Evolutionary conservation across 1,140 invertebrate genomes (phyloP), one percentile per base, ranked within the genome.

Genomic region (Micrasema longulum): DNA sequence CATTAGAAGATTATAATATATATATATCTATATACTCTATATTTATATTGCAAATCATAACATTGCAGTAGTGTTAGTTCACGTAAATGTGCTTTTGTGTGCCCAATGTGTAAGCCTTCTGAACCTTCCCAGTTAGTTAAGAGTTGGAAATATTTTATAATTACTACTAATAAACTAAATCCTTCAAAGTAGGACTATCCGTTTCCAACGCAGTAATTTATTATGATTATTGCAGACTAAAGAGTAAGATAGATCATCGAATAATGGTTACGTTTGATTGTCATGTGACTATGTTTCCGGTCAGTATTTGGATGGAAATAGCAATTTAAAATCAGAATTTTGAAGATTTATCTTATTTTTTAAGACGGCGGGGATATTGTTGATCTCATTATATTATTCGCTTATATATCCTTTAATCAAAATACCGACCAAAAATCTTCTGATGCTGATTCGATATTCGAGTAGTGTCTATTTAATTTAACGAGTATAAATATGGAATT

Each of bases 1-100:
- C 26, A 31, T 31, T 31, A 31, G 23, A 62, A 18, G 20, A 23
- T 53, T 63, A 63, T 63, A 14, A 48, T 47, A 20, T 43, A 71
- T 71, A 64, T 38, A 60, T 41, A 41, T n/a, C n/a, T n/a, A 69
- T 31, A 67, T 63, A 57, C 12, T 69, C 63, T 73, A 73, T 73
- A 73, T 73, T 73, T 73, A 69, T 73, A 73, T 63, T 31, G 62
- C 26, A 73, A 69, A 64, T 68, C 26, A 69, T 69, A 73, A 64
- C 63, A 66, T 73, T 71, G 73, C 73, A 74, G 52, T 74, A 74
- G 73, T 38, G 50, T 53, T 71, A 74, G 73, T 52, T 71, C 64
- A 63, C 47, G 68, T 74, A 60, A 62, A 74, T 69, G 73, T 70
- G 73, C 73, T 75, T 71, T 63, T 71, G 73, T 75, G 73, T 71